Conservation (phyloP, 2,113 vertebrate genomes). For the Sorex fumeus region DNA sequence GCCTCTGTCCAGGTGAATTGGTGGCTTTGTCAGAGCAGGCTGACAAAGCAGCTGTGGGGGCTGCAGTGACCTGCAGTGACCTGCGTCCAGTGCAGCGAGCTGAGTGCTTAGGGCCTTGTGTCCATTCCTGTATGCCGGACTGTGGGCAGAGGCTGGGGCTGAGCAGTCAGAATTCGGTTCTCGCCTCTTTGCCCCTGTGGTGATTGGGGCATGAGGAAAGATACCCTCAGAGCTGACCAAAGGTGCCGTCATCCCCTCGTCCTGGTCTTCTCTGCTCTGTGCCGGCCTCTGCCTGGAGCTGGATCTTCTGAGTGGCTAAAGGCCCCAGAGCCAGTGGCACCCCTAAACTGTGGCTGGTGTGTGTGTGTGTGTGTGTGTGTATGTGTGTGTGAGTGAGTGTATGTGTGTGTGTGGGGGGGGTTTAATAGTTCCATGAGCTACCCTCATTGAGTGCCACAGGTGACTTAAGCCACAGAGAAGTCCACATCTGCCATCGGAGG, state of each 20-base stretch:
- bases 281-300: background rate
- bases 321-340: background rate
- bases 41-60: background rate
- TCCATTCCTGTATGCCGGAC: no score
- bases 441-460: background rate
- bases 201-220: background rate
- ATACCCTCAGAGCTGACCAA: no score
- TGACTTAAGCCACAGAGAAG: no score
- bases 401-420: no score
- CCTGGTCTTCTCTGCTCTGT: background rate
- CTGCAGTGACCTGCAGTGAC: background rate
- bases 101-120: no score
- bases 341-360: background rate
- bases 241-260: no score
- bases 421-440: background rate
- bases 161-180: background rate
- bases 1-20: background rate
- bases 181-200: background rate
- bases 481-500: background rate
- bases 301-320: no score
- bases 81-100: no score
- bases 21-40: background rate
- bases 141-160: background rate
- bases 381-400: no score
- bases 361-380: no score